Evolutionary conservation across 2,113 vertebrate species (phyloP).

Genomic region (Crypturellus undulatus): DNA sequence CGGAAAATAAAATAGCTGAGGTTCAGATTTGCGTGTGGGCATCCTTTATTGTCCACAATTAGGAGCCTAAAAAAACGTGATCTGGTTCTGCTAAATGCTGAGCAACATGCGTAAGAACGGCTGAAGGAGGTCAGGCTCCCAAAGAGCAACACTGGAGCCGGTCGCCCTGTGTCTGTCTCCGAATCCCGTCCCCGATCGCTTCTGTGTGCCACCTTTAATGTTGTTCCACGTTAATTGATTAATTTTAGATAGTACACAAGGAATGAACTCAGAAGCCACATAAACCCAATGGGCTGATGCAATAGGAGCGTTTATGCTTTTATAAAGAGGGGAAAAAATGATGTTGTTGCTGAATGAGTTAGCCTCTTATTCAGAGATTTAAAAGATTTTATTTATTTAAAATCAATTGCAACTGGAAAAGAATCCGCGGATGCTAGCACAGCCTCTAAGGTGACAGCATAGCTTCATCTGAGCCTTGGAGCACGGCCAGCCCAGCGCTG

Average conservation of each 20-base stretch:
- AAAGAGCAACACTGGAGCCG: accelerated
- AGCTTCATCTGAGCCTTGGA: slow-evolving; percentile 35
- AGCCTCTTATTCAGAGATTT: neutral
- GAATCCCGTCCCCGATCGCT: neutral
- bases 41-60: neutral
- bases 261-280: neutral
- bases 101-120: neutral
- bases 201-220: neutral
- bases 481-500: neutral
- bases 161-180: neutral
- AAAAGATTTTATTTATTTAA: slow-evolving; percentile 12
- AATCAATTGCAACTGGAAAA: neutral
- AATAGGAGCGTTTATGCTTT: neutral
- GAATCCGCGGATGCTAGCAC: neutral
- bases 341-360: neutral
- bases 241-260: neutral
- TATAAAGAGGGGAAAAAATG: neutral
- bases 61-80: accelerated
- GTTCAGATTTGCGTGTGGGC: too few species aligned
- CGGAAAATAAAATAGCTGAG: neutral
- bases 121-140: neutral
- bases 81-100: neutral
- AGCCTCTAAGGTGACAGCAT: neutral
- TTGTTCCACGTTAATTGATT: neutral
- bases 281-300: neutral